Conservation (phyloP, 1,140 invertebrate genomes). For the Drosophila pandora region DNA sequence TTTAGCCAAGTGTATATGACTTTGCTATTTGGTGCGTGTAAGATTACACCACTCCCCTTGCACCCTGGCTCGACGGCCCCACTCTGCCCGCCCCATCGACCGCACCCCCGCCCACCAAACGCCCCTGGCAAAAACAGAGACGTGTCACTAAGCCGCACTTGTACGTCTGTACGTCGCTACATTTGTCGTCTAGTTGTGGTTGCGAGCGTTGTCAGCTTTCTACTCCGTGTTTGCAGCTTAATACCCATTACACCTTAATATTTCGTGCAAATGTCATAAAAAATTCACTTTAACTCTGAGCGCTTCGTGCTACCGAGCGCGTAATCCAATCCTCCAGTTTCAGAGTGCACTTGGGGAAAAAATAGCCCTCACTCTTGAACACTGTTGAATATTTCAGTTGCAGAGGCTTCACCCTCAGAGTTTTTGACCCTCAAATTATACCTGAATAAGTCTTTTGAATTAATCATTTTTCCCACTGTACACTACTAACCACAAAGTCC, state of each 20-base stretch:
- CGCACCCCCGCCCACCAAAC: background rate
- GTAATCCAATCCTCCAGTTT: slow-evolving; percentile 60
- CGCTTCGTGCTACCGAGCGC: slow-evolving; percentile 42
- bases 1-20: slow-evolving; percentile 43
- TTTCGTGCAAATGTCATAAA: slow-evolving; percentile 78
- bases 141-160: slow-evolving; percentile 77
- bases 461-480: slow-evolving; percentile 17
- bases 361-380: background rate
- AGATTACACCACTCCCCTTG: slow-evolving; percentile 52
- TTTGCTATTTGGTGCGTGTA: slow-evolving; percentile 68
- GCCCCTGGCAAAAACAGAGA: slow-evolving; percentile 31
- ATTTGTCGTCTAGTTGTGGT: slow-evolving; percentile 51
- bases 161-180: slow-evolving; percentile 54
- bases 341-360: slow-evolving; percentile 11
- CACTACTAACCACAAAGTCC: slow-evolving; percentile 21
- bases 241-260: slow-evolving; percentile 78
- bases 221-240: slow-evolving; percentile 59
- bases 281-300: slow-evolving; percentile 70
- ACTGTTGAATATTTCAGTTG: no score
- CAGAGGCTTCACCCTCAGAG: background rate
- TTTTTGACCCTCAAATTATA: no score
- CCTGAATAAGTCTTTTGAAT: background rate
- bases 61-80: slow-evolving; percentile 14
- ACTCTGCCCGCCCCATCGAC: slow-evolving; percentile 6
- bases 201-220: slow-evolving; percentile 61